These are phyloP conservation scores for Litoditis marina DNA, from an alignment of 2,888 invertebrate genomes.

Conservation along the genomic window DNA sequence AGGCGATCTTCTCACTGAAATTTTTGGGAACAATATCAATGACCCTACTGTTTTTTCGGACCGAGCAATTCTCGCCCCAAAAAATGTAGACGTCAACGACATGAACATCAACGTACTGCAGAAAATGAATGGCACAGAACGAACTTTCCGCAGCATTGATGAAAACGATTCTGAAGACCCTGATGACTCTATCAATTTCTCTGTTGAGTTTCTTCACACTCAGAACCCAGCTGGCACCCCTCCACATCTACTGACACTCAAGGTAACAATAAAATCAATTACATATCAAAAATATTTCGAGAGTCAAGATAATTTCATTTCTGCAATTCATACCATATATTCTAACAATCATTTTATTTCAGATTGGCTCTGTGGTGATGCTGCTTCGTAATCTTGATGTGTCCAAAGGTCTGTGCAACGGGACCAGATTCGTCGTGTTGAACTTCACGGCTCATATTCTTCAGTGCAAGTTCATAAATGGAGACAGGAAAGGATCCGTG, in stretches of 20 bases:
- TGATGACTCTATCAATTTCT: conserved; percentile 1
- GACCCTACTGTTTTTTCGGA: too few relatives aligned
- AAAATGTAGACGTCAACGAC: too few relatives aligned
- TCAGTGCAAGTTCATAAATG: conserved; percentile 8
- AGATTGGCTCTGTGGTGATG: conserved; percentile 1
- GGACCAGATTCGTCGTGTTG: not conserved
- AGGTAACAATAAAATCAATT: too few relatives aligned
- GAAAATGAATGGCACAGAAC: too few relatives aligned
- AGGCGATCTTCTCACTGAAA: too few relatives aligned
- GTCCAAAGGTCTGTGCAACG: not conserved
- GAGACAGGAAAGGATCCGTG: not conserved
- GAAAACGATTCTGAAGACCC: not conserved
- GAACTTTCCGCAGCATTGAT: not conserved
- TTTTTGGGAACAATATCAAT: too few relatives aligned
- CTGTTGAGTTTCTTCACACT: conserved; percentile 12
- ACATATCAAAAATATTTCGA: too few relatives aligned
- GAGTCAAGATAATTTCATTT: too few relatives aligned
- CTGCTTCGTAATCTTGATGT: conserved; percentile 2
- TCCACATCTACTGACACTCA: conserved; percentile 8
- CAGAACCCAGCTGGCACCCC: conserved; percentile 18
- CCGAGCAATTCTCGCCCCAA: too few relatives aligned
- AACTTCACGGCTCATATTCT: not conserved
- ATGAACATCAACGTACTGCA: too few relatives aligned
- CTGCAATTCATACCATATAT: too few relatives aligned
- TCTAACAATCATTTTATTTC: too few relatives aligned